phyloP scores from a whole-genome alignment of 2,113 vertebrate genomes.

The Andinoacara biseriatus region DNA sequence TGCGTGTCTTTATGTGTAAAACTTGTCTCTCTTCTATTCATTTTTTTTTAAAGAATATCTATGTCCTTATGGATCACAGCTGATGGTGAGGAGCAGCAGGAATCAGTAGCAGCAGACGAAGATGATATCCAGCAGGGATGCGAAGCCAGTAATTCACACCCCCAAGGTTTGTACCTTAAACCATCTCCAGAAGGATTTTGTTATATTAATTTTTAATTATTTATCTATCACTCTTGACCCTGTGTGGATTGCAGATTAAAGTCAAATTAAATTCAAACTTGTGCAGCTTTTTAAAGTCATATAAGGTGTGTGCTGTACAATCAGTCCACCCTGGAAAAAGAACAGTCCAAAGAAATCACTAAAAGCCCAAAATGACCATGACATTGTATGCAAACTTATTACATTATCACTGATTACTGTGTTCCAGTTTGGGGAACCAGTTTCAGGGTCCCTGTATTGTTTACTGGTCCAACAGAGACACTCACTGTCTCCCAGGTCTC shows the following conservation, averaged over 20 bases:
- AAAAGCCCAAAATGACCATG: no score
- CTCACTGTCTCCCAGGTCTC: not conserved
- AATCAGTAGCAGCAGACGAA: not conserved
- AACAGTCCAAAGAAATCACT: no score
- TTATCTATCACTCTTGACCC: no score
- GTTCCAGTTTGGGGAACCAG: not conserved
- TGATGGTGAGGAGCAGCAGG: not conserved
- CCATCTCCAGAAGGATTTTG: not conserved
- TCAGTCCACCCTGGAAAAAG: no score
- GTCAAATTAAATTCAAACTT: no score
- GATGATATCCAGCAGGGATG: not conserved
- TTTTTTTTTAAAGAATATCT: not conserved
- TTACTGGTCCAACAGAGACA: not conserved
- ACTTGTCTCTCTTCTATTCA: not conserved
- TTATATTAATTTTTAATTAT: not conserved
- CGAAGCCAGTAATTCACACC: not conserved
- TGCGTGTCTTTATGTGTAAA: conserved; percentile 1
- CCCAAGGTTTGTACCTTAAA: conserved; percentile 3
- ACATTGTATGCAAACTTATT: no score
- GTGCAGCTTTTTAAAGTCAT: no score
- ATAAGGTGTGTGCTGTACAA: no score
- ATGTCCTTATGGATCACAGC: not conserved
- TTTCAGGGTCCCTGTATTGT: not conserved
- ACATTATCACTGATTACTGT: no score
- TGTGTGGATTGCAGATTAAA: no score